Evolutionary conservation across 2,888 invertebrate genomes (phyloP), one percentile per base, ranked within the genome.

Genomic region (Acleris laterana): DNA sequence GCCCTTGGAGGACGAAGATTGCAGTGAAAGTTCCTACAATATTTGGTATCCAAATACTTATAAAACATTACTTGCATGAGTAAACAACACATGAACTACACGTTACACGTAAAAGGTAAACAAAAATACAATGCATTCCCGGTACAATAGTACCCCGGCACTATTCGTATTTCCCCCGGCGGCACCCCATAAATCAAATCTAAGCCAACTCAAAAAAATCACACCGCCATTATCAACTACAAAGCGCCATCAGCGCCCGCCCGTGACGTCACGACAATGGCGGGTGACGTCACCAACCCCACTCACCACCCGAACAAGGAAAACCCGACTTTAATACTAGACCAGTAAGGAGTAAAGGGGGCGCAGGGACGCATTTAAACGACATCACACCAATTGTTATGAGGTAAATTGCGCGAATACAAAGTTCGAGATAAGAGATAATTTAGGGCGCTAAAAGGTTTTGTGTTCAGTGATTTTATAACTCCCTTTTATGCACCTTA

Each of bases 261-360:
- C 57, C 57, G 63, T 67, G 66, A 67, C 66, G 65, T 62, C 65
- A 66, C 51, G 25, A 20, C 48, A 66, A 62, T 66, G 56, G 62
- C 56, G 61, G 38, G 55, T 48, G 59, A 42, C 48, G 59, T 53
- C 53, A 60, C 59, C 52, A 59, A 3, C 42, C 3, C n/a, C 16
- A 3, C 53, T n/a, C 7, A 38, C 53, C 16, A 19, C 20, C 19
- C 22, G 42, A 4, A 16, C 52, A 17, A 42, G 20, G 25, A n/a
- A 59, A 20, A 38, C 19, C 19, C 3, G 28, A 55, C 60, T 28
- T 13, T 64, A 50, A 42, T 5, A 13, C 60, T 1, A 13, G 2
- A 5, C 0, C 3, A 1, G 3, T 11, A 25, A 55, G 52, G 42
- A 49, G 5, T 5, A 19, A 13, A 1, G 1, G 19, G 44, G 42